Evolutionary conservation across 2,888 invertebrate species (phyloP).

Genomic region (Drosophila vallismaia): DNA sequence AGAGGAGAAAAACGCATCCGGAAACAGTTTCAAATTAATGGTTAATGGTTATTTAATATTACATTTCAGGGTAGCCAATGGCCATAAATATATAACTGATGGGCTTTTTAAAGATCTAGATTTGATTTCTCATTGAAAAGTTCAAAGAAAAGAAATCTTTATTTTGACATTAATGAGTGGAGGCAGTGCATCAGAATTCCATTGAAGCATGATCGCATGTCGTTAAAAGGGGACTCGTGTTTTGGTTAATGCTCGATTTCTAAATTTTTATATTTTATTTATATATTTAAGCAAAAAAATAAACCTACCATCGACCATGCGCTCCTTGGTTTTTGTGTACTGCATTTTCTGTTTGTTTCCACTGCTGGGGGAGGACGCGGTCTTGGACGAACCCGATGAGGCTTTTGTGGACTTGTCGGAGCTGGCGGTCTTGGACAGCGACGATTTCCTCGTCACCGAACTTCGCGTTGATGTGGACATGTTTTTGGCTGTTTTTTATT

Average conservation of each 20-base stretch:
- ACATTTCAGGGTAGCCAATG: background rate
- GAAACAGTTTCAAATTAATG: slow-evolving; percentile 2
- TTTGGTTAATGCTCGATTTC: slow-evolving; percentile 15
- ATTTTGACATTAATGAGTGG: slow-evolving; percentile 31
- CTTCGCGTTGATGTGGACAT: slow-evolving; percentile 77
- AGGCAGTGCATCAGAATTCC: slow-evolving; percentile 16
- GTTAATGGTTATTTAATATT: slow-evolving; percentile 1
- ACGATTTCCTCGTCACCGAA: slow-evolving; percentile 73
- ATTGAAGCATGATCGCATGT: slow-evolving; percentile 35
- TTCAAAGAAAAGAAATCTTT: slow-evolving; percentile 7
- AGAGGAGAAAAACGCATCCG: slow-evolving; percentile 14
- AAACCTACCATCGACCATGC: slow-evolving; percentile 79
- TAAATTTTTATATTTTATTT: background rate
- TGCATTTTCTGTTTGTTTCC: slow-evolving; percentile 80
- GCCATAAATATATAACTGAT: background rate
- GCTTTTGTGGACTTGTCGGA: slow-evolving; percentile 55
- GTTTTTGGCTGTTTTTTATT: slow-evolving; percentile 52
- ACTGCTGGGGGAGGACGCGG: slow-evolving; percentile 48
- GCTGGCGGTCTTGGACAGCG: slow-evolving; percentile 63
- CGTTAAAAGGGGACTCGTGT: slow-evolving; percentile 14
- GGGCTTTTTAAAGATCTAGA: no score
- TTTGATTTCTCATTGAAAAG: background rate
- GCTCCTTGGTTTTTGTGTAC: slow-evolving; percentile 81
- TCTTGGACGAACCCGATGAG: slow-evolving; percentile 48
- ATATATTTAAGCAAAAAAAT: no score